Evolutionary conservation across 2,113 vertebrate species (phyloP).

Genomic region (Malurus alboscapulatus): DNA sequence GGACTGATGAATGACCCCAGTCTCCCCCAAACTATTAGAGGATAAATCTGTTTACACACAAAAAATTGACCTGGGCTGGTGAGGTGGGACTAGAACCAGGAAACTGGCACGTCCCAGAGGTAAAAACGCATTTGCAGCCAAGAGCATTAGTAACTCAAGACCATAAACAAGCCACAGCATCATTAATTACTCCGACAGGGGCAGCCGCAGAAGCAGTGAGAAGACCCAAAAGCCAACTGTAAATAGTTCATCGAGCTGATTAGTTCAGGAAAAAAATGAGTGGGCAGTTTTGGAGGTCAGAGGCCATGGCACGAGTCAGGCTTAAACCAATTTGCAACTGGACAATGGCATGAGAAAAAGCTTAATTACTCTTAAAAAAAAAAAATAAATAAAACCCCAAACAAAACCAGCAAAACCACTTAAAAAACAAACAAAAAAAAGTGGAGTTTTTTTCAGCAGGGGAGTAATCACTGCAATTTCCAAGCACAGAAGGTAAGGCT

Average conservation of each 20-base stretch:
- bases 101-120: conserved; percentile 70
- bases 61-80: conserved; percentile 71
- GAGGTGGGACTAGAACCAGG: conserved; percentile 69
- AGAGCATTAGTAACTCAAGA: conserved; percentile 71
- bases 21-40: conserved; percentile 63
- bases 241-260: conserved; percentile 66
- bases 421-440: background rate
- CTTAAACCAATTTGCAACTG: conserved; percentile 47
- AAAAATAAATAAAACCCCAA: background rate
- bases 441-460: conserved; percentile 41
- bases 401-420: background rate
- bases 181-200: conserved; percentile 76
- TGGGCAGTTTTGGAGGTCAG: conserved; percentile 60
- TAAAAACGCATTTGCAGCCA: conserved; percentile 70
- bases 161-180: conserved; percentile 66
- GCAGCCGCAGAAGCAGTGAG: conserved; percentile 61
- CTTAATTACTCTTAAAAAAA: background rate
- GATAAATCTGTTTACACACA: conserved; percentile 72
- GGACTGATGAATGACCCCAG: conserved; percentile 64
- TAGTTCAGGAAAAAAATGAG: conserved; percentile 59
- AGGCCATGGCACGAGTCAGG: conserved; percentile 44
- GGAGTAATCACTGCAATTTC: conserved; percentile 52
- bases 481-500: conserved; percentile 33
- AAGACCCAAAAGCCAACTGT: conserved; percentile 70
- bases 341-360: conserved; percentile 33